These are phyloP conservation scores for Dasypus novemcinctus DNA, from an alignment of 2,113 vertebrate species.

Conservation along the genomic window DNA sequence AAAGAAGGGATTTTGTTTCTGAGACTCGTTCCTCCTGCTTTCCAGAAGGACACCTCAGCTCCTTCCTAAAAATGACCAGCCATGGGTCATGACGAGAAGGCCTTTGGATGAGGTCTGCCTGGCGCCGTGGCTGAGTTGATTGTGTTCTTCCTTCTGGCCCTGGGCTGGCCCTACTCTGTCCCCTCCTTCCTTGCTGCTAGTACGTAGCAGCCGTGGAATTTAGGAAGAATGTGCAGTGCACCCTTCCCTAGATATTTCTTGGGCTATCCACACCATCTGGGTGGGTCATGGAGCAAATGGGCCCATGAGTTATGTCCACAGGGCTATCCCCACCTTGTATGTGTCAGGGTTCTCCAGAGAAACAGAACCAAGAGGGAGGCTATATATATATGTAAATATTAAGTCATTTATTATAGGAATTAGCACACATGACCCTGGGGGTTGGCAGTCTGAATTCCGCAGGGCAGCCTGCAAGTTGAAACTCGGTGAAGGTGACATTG, in stretches of 20 bases:
- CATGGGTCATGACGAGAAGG: fast-evolving
- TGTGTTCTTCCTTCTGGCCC: not conserved
- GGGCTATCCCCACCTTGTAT: no score
- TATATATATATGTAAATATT: no score
- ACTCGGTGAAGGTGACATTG: no score
- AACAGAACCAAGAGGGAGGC: no score
- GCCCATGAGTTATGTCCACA: not conserved
- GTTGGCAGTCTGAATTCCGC: no score
- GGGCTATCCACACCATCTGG: conserved; percentile 22
- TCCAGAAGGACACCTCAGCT: no score
- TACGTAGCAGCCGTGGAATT: not conserved
- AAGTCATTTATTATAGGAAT: no score
- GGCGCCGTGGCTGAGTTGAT: not conserved
- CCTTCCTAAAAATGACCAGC: not conserved
- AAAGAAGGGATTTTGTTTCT: not conserved
- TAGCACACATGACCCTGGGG: no score
- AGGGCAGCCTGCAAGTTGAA: no score
- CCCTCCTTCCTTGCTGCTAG: not conserved
- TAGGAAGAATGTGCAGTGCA: not conserved
- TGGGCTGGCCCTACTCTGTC: not conserved
- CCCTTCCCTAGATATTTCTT: not conserved
- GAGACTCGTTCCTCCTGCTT: not conserved
- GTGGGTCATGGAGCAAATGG: not conserved
- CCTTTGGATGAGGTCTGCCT: not conserved
- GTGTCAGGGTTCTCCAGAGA: no score